Percentiles rank a stretch among this genome's conserved stretches.
phyloP scores from a whole-genome alignment of 2,888 invertebrate species.

The Agrochola litura region DNA sequence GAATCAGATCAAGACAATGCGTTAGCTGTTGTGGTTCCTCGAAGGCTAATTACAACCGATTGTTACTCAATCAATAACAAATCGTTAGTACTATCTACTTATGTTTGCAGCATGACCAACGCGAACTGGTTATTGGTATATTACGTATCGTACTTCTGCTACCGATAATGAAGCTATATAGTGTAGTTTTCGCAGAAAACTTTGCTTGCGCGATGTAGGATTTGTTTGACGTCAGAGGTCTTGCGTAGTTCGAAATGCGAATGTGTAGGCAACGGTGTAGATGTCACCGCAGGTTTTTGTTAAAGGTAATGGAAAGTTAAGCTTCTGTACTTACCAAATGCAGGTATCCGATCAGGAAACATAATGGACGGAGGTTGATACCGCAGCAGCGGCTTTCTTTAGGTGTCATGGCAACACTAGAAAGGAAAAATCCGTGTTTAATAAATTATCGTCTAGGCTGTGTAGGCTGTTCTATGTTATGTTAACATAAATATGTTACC shows the following conservation, averaged over 20 bases:
- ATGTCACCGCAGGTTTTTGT: neutral
- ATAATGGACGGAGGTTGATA: constrained; percentile 72
- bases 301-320: neutral
- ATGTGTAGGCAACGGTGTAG: neutral
- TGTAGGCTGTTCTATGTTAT: neutral
- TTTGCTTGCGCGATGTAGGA: neutral
- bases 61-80: constrained; percentile 15
- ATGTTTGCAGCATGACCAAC: neutral
- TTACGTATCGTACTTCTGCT: neutral
- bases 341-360: constrained; percentile 78
- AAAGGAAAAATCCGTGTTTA: constrained; percentile 44
- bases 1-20: constrained; percentile 11
- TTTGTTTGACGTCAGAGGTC: neutral
- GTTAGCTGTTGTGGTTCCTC: neutral
- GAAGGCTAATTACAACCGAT: constrained; percentile 10
- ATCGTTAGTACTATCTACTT: neutral
- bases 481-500: neutral
- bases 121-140: neutral
- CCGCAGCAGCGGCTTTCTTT: constrained; percentile 69
- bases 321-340: constrained; percentile 75
- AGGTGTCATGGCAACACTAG: constrained; percentile 67
- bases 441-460: neutral
- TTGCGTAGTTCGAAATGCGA: neutral
- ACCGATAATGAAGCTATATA: neutral
- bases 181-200: neutral